Conservation (phyloP, 2,888 invertebrate genomes). For the Pecten maximus region DNA sequence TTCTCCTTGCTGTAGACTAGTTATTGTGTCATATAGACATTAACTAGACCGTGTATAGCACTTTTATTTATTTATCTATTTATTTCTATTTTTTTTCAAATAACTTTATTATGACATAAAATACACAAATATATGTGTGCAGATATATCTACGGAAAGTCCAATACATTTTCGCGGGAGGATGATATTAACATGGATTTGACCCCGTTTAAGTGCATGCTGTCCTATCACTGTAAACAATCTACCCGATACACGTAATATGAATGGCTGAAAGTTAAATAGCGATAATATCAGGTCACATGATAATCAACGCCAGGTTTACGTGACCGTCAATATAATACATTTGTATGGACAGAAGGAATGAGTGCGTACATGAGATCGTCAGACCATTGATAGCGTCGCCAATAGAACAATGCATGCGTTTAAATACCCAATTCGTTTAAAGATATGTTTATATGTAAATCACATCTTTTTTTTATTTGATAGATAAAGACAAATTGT, state of each 20-base stretch:
- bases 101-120: no score
- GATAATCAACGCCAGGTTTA: not conserved
- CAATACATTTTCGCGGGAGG: no score
- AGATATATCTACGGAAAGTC: no score
- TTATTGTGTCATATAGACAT: no score
- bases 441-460: constrained; percentile 23
- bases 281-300: not conserved
- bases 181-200: not conserved
- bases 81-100: no score
- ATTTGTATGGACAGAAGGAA: not conserved
- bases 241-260: constrained; percentile 4
- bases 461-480: constrained; percentile 22
- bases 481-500: not conserved
- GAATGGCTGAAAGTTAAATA: constrained; percentile 21
- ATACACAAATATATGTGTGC: no score
- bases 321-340: not conserved
- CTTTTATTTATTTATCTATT: no score
- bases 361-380: not conserved
- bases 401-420: not conserved
- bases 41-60: no score
- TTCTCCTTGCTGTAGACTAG: no score
- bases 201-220: not conserved
- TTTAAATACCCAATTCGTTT: not conserved
- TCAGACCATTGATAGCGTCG: not conserved
- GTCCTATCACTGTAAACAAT: not conserved